Percentiles rank a stretch among this genome's conserved stretches.
Evolutionary conservation across 2,797 vertebrate genomes (phyloP).

Genomic region (Eptatretus atami): DNA sequence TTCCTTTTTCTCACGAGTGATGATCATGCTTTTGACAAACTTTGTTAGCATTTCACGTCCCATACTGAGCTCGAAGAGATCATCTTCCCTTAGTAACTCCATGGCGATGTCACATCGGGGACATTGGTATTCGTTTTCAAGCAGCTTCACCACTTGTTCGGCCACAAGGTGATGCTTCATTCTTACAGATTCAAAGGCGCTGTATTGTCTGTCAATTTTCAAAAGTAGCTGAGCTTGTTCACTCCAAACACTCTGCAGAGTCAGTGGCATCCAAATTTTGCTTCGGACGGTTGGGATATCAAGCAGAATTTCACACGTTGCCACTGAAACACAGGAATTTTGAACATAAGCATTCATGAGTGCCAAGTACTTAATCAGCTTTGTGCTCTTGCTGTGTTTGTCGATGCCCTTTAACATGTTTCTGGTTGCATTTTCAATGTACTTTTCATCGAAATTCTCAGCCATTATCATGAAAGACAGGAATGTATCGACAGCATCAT

Average conservation of each 20-base stretch:
- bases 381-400: slow-evolving; percentile 13
- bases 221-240: slow-evolving; percentile 22
- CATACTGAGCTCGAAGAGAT: slow-evolving; percentile 18
- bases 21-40: slow-evolving; percentile 19
- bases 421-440: slow-evolving; percentile 17
- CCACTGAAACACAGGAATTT: slow-evolving; percentile 19
- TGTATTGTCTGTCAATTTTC: slow-evolving; percentile 13
- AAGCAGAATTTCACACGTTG: slow-evolving; percentile 23
- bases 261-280: slow-evolving; percentile 10
- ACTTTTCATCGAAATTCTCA: slow-evolving; percentile 19
- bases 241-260: slow-evolving; percentile 20
- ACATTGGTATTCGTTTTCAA: slow-evolving; percentile 13
- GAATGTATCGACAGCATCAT: slow-evolving; percentile 24
- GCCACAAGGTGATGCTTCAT: slow-evolving; percentile 24
- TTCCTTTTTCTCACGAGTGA: slow-evolving; percentile 22
- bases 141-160: slow-evolving; percentile 16
- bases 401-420: slow-evolving; percentile 19
- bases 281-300: slow-evolving; percentile 13
- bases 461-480: slow-evolving; percentile 46
- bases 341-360: slow-evolving; percentile 20
- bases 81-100: slow-evolving; percentile 15
- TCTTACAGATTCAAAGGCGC: slow-evolving; percentile 15
- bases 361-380: slow-evolving; percentile 21
- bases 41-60: slow-evolving; percentile 16
- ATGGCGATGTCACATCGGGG: slow-evolving; percentile 15